Evolutionary conservation across 2,797 vertebrate species (phyloP).

Genomic region (Thamnophis elegans): DNA sequence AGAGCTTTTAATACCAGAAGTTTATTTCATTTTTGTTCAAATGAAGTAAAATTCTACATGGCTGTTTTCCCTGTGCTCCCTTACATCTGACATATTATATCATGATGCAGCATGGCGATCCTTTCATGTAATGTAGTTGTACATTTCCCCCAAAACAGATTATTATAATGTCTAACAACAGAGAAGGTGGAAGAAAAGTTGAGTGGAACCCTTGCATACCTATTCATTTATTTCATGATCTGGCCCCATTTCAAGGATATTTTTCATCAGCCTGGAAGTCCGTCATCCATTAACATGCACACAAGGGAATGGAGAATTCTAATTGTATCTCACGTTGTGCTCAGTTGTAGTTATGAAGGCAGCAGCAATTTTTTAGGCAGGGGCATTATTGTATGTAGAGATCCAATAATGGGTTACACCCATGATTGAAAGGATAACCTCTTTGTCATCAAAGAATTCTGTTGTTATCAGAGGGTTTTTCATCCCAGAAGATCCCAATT

Average conservation of each 20-base stretch:
- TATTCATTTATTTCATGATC: background rate
- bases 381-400: background rate
- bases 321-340: background rate
- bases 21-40: background rate
- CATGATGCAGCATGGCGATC: background rate
- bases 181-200: too few species aligned
- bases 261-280: background rate
- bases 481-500: background rate
- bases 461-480: background rate
- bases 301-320: background rate
- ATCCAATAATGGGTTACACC: background rate
- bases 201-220: background rate
- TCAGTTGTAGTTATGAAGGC: background rate
- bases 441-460: background rate
- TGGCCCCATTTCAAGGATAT: background rate
- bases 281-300: background rate
- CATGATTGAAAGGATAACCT: background rate
- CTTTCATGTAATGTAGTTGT: background rate
- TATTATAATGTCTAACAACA: background rate
- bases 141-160: background rate
- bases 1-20: background rate
- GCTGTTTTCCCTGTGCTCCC: background rate
- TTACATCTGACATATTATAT: background rate
- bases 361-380: background rate
- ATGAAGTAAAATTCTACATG: background rate